Evolutionary conservation across 2,888 invertebrate genomes (phyloP).

Genomic region (Agrotis segetum): DNA sequence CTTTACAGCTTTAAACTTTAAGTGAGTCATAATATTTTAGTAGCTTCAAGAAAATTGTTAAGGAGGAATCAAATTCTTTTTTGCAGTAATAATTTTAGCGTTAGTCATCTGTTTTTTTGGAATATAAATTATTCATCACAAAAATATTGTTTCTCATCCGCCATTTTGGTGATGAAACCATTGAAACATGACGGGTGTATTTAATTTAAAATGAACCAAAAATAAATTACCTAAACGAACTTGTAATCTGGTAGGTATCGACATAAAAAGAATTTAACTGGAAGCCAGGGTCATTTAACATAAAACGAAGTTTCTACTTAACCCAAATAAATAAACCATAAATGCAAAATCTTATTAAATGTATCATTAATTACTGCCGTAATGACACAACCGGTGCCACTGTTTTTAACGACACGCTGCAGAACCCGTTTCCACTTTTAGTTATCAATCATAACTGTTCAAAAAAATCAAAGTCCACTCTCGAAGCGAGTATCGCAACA

Average conservation of each 20-base stretch:
- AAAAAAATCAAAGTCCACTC: slow-evolving; percentile 59
- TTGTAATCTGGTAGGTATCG: slow-evolving; percentile 17
- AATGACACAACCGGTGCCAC: slow-evolving; percentile 44
- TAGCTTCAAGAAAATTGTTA: background rate
- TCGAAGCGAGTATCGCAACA: slow-evolving; percentile 25
- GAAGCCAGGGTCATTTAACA: slow-evolving; percentile 14
- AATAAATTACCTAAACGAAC: slow-evolving; percentile 9
- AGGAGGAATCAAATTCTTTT: background rate
- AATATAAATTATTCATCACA: slow-evolving; percentile 36
- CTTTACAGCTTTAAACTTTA: background rate
- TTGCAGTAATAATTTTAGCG: background rate
- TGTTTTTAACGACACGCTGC: slow-evolving; percentile 45
- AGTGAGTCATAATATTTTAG: slow-evolving; percentile 13
- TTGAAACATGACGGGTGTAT: slow-evolving; percentile 10
- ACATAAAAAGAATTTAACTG: slow-evolving; percentile 18
- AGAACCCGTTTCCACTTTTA: slow-evolving; percentile 56
- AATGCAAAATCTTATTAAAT: slow-evolving; percentile 47
- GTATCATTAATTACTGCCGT: slow-evolving; percentile 50
- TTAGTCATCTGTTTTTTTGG: slow-evolving; percentile 24
- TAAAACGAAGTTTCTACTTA: slow-evolving; percentile 12
- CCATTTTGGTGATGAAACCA: slow-evolving; percentile 23
- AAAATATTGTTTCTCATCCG: slow-evolving; percentile 29
- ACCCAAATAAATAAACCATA: slow-evolving; percentile 56
- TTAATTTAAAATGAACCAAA: background rate
- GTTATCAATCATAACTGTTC: slow-evolving; percentile 68